phyloP scores from a whole-genome alignment of 2,797 vertebrate species.

The Eutrigla gurnardus region DNA sequence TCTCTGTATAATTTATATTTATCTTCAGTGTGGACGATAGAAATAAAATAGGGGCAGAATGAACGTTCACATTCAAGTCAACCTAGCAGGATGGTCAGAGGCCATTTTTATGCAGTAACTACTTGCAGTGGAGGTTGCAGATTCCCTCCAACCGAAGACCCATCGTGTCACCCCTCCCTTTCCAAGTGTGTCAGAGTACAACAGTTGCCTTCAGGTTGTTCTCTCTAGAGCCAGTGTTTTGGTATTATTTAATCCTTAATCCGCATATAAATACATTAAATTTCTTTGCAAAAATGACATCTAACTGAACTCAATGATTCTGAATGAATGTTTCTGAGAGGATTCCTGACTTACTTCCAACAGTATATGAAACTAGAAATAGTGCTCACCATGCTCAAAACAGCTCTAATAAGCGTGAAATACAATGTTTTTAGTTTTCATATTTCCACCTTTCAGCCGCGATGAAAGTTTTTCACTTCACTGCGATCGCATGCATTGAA shows the following conservation, averaged over 20 bases:
- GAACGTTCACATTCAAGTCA: too few species aligned
- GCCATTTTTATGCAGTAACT: too few species aligned
- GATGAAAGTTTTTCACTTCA: constrained; percentile 78
- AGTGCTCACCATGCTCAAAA: constrained; percentile 39
- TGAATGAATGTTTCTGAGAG: neutral
- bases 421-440: constrained; percentile 77
- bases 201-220: too few species aligned
- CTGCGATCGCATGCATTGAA: constrained; percentile 52
- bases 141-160: too few species aligned
- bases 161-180: too few species aligned
- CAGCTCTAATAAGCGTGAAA: constrained; percentile 57
- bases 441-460: constrained; percentile 73
- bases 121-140: too few species aligned
- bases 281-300: neutral
- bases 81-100: too few species aligned
- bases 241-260: neutral
- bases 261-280: neutral
- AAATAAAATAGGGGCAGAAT: too few species aligned
- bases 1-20: neutral
- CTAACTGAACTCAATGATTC: constrained; percentile 1
- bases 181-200: too few species aligned
- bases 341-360: neutral
- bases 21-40: neutral
- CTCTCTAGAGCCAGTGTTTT: too few species aligned
- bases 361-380: too few species aligned